These are phyloP conservation scores for Corvus cornix DNA, from an alignment of 2,113 vertebrate species.

Conservation along the genomic window DNA sequence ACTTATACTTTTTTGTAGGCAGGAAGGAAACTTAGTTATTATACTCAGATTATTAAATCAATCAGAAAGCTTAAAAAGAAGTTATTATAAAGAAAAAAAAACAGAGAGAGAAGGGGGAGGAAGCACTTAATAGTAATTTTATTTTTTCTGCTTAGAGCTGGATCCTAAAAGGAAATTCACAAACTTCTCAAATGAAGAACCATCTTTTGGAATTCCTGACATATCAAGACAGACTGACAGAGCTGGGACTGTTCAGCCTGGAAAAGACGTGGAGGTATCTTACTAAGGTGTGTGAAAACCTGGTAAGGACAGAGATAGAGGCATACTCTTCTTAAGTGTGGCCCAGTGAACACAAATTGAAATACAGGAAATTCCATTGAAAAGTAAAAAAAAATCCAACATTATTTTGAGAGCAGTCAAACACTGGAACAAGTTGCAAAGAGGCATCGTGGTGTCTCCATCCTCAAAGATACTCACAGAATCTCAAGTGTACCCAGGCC, in stretches of 20 bases:
- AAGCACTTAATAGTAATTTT: neutral
- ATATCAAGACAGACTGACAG: neutral
- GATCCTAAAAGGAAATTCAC: neutral
- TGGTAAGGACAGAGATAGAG: neutral
- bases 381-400: neutral
- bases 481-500: neutral
- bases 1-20: neutral
- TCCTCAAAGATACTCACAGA: neutral
- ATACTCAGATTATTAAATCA: conserved; percentile 40
- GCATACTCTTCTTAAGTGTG: neutral
- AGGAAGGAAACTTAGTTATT: conserved; percentile 44
- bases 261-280: neutral
- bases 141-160: neutral
- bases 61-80: conserved; percentile 36
- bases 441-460: fast-evolving
- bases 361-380: neutral
- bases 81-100: neutral
- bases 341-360: neutral
- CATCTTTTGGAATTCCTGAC: neutral
- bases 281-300: neutral
- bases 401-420: neutral
- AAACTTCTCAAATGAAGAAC: neutral
- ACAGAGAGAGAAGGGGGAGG: neutral
- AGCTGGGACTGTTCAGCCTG: neutral
- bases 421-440: neutral